A percentile compares a stretch with the other conserved stretches of the same genome.
Evolutionary conservation across 1,140 invertebrate genomes (phyloP).

Genomic region (Antheraea mylitta): DNA sequence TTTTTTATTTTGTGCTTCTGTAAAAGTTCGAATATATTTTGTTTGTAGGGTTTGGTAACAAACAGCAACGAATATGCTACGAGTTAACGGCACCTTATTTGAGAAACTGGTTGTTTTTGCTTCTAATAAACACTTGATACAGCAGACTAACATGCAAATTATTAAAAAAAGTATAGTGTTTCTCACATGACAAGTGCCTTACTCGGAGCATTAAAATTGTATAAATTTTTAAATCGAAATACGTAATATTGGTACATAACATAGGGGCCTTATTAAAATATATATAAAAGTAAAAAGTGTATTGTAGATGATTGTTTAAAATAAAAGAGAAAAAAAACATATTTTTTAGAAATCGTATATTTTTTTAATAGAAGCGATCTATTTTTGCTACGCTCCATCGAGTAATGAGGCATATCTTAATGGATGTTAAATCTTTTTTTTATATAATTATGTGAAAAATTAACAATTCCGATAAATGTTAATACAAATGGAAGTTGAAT

Average conservation of each 20-base stretch:
- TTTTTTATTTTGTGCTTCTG: constrained; percentile 64
- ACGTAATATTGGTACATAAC: constrained; percentile 65
- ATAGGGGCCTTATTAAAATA: constrained; percentile 64
- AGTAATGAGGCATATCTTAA: constrained; percentile 47
- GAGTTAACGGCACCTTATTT: constrained; percentile 23
- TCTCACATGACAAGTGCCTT: background rate
- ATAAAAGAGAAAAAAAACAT: constrained; percentile 48
- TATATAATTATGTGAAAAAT: background rate
- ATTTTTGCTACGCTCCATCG: constrained; percentile 72
- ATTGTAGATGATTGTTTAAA: constrained; percentile 47
- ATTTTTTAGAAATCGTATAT: constrained; percentile 60
- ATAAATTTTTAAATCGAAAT: constrained; percentile 34
- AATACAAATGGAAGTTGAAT: no score
- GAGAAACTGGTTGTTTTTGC: background rate
- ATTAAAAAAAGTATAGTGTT: background rate
- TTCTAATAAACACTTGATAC: background rate
- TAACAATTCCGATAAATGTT: no score
- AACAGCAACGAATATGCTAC: constrained; percentile 51
- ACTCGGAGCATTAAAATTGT: constrained; percentile 42
- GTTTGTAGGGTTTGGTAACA: constrained; percentile 53
- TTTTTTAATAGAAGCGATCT: constrained; percentile 67
- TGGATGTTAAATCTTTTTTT: constrained; percentile 41
- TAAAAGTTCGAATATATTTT: constrained; percentile 69
- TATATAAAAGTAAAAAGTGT: constrained; percentile 30
- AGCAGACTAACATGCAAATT: background rate